Evolutionary conservation across 2,888 invertebrate genomes (phyloP).

Genomic region (Mythimna pallens): DNA sequence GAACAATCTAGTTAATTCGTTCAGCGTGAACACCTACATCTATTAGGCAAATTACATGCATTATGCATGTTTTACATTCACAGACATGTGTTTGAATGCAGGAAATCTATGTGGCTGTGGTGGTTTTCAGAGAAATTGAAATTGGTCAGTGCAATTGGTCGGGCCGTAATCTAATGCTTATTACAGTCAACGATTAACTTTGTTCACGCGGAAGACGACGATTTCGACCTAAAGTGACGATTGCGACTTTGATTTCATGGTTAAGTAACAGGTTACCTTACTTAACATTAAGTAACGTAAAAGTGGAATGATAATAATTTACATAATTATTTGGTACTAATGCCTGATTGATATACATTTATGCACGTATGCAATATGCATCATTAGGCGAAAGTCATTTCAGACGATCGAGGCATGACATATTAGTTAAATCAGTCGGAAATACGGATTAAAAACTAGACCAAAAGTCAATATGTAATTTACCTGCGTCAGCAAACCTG

Average conservation of each 20-base stretch:
- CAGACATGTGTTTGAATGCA: conserved; percentile 53
- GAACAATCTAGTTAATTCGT: conserved; percentile 44
- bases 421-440: conserved; percentile 23
- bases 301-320: conserved; percentile 16
- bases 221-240: conserved; percentile 59
- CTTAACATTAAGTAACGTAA: conserved; percentile 35
- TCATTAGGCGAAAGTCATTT: conserved; percentile 23
- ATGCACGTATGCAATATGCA: conserved; percentile 27
- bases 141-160: conserved; percentile 61
- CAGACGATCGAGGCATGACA: conserved; percentile 1
- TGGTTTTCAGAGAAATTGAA: conserved; percentile 70
- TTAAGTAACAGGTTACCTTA: neutral
- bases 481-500: conserved; percentile 17
- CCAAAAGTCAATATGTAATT: conserved; percentile 2
- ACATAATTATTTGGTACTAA: conserved; percentile 34
- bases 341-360: conserved; percentile 46
- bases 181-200: conserved; percentile 65
- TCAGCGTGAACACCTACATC: too few relatives aligned
- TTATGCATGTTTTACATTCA: conserved; percentile 51
- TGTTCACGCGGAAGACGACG: conserved; percentile 68
- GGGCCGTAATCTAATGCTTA: conserved; percentile 64
- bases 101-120: conserved; percentile 59
- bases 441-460: conserved; percentile 20
- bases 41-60: conserved; percentile 51
- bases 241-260: conserved; percentile 43